phyloP scores from a whole-genome alignment of 2,797 vertebrate genomes.

The Euthynnus affinis region DNA sequence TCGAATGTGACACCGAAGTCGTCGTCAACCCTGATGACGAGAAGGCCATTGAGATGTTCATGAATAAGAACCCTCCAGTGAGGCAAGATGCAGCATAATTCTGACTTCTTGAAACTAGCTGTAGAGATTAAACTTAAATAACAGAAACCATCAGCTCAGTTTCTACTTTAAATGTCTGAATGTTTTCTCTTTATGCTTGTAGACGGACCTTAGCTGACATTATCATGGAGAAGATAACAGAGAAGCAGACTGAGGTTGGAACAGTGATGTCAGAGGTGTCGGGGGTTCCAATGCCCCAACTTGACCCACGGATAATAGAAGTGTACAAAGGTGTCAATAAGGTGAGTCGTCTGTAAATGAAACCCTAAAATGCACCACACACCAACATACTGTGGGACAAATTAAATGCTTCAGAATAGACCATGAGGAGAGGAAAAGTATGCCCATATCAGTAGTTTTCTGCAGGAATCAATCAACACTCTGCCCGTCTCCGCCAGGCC shows the following conservation, averaged over 20 bases:
- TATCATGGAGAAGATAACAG: constrained; percentile 98
- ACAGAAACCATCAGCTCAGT: accelerated
- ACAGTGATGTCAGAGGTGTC: constrained; percentile 94
- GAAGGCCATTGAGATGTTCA: constrained; percentile 95
- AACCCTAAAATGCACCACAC: not conserved
- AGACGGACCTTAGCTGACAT: constrained; percentile 96
- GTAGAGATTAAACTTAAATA: not conserved
- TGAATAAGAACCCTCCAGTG: constrained; percentile 95
- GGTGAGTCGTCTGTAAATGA: constrained; percentile 79
- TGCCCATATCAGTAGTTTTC: not conserved
- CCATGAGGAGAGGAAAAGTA: no score
- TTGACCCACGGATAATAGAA: constrained; percentile 92
- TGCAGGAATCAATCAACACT: not conserved
- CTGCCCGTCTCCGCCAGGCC: no score
- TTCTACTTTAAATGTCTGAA: not conserved
- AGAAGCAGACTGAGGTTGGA: constrained; percentile 97
- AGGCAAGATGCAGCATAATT: constrained; percentile 80
- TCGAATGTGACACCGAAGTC: constrained; percentile 81
- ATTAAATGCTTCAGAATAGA: not conserved
- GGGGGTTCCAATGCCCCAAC: constrained; percentile 89
- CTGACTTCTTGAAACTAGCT: not conserved
- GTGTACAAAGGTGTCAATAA: constrained; percentile 95
- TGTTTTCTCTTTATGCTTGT: constrained; percentile 11
- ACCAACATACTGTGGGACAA: not conserved
- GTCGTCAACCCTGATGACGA: constrained; percentile 92